Evolutionary conservation across 2,797 vertebrate genomes (phyloP), one percentile per base, ranked within the genome.

Genomic region (Steatocranus sp.): DNA sequence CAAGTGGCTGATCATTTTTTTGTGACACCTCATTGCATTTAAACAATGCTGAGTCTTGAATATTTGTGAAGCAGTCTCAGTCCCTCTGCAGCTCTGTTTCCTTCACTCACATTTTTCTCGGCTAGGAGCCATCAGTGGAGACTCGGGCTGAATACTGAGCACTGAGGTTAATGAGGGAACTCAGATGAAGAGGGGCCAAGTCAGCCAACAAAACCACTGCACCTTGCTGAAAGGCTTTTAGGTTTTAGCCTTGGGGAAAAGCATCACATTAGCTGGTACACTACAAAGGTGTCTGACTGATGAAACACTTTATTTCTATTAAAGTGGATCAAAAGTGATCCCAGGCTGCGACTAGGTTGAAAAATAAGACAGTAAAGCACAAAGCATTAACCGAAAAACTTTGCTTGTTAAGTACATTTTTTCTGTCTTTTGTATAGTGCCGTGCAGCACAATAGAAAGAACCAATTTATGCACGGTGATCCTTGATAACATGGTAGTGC

Each of bases 111-210:
- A 86, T 77, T 50, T 76, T 75, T 54, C 30, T 25, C 68, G 41
- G 46, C 79, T 15, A 43, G 54, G 10, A 5, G 73, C 84, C 83
- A 88, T 89, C 63, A 78, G 34, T 51, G 81, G 51, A 53, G 76
- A 88, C 20, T 5, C 63, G 0, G 1, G 34, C 87, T 91, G 93
- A 93, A 93, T 92, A 86, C 90, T 89, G 75, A 94, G 76, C 83
- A 75, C 73, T 14, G 83, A 41, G 63, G 85, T 84, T 88, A 90
- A 92, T 80, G 41, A 88, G 79, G 38, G 54, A 83, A 89, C 46
- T 91, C 76, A 27, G 9, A 78, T 84, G 91, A 92, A 86, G 68
- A 38, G 8, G 4, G 11, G 90, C 91, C 92, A 93, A 81, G n/a
- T 82, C 54, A 32, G 20, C 14, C 38, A 70, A 75, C 75, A 82